Evolutionary conservation across 2,888 invertebrate genomes (phyloP).

Genomic region (Cistogaster globosa): DNA sequence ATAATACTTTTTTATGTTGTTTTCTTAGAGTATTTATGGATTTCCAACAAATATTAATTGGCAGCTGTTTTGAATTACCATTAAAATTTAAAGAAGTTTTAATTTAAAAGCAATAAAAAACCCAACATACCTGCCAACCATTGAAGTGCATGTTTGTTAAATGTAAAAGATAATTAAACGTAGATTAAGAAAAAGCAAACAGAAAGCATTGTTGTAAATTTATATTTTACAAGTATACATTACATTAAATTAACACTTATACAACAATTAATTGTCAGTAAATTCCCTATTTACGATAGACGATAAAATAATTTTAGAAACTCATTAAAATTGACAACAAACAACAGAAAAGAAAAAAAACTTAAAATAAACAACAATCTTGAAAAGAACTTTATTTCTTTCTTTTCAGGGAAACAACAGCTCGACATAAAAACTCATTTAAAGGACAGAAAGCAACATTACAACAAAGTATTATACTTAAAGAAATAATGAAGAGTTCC

Average conservation of each 20-base stretch:
- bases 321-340: constrained; percentile 63
- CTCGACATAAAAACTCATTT: constrained; percentile 5
- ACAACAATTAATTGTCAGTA: constrained; percentile 68
- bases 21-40: background rate
- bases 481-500: background rate
- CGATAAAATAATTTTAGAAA: constrained; percentile 68
- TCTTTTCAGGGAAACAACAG: background rate
- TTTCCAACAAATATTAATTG: no score
- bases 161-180: background rate
- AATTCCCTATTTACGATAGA: constrained; percentile 66
- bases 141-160: background rate
- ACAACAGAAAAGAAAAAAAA: constrained; percentile 46
- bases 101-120: background rate
- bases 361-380: constrained; percentile 28
- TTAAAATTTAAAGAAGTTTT: background rate
- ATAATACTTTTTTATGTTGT: no score
- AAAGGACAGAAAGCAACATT: background rate
- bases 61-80: background rate
- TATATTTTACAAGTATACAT: constrained; percentile 7
- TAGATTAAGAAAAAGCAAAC: constrained; percentile 14
- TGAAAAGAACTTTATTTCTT: constrained; percentile 4
- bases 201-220: constrained; percentile 24
- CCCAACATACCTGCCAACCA: background rate
- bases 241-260: constrained; percentile 60
- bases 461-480: no score